A percentile compares a stretch with the other conserved stretches of the same genome.
These are phyloP conservation scores for Tetheella fluctuosa DNA, from an alignment of 2,888 invertebrate genomes.

Conservation along the genomic window DNA sequence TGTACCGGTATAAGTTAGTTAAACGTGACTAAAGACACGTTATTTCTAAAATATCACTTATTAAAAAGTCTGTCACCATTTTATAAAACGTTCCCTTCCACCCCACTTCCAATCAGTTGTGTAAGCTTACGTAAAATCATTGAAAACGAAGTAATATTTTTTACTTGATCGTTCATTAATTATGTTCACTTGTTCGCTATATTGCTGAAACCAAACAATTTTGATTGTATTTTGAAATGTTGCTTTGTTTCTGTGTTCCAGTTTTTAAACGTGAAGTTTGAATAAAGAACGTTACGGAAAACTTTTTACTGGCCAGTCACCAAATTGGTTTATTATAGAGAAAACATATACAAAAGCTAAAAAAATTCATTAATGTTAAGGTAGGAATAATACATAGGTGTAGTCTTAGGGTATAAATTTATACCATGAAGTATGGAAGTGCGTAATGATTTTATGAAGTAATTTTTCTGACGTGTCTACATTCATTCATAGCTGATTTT, in stretches of 20 bases:
- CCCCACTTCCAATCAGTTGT: neutral
- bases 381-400: too few relatives aligned
- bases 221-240: too few relatives aligned
- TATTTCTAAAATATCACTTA: neutral
- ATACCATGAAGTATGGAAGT: too few relatives aligned
- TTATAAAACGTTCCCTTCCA: neutral
- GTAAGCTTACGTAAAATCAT: neutral
- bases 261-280: neutral
- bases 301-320: neutral
- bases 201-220: slow-evolving; percentile 8
- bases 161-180: neutral
- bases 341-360: neutral
- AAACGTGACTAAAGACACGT: too few relatives aligned
- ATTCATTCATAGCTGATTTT: too few relatives aligned
- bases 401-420: too few relatives aligned
- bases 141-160: neutral
- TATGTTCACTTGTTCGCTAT: neutral
- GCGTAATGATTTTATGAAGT: too few relatives aligned
- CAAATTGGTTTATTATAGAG: neutral
- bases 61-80: neutral
- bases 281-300: neutral
- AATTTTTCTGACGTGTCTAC: too few relatives aligned
- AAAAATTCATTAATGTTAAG: too few relatives aligned
- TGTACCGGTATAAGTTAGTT: too few relatives aligned
- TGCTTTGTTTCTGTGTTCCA: neutral